These are phyloP conservation scores for Rhabdomys dilectus DNA, from an alignment of 2,113 vertebrate genomes.

Conservation along the genomic window DNA sequence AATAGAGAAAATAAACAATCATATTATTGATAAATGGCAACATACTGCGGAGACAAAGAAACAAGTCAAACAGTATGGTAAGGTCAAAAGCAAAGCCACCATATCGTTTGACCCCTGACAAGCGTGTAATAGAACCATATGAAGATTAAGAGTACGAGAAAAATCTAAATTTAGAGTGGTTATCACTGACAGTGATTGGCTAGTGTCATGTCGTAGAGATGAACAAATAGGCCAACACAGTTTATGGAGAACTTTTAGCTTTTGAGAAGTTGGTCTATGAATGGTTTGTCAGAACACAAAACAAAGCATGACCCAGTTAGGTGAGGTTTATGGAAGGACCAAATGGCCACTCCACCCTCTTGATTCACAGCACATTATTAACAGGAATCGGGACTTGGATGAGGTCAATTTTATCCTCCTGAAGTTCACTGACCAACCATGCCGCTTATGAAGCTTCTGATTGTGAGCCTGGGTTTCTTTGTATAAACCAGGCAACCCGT, in stretches of 20 bases:
- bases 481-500: conserved; percentile 52
- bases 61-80: conserved; percentile 31
- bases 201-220: neutral
- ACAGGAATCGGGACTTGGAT: conserved; percentile 38
- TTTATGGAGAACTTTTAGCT: neutral
- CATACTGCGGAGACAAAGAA: conserved; percentile 17
- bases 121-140: conserved; percentile 18
- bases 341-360: neutral
- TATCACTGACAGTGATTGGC: neutral
- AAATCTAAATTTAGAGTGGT: conserved; percentile 5
- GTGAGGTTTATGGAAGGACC: conserved; percentile 15
- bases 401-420: conserved; percentile 40
- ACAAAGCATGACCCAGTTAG: conserved; percentile 41
- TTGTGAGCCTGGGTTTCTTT: conserved; percentile 53
- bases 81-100: conserved; percentile 26
- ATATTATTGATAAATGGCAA: conserved; percentile 9
- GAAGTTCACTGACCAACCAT: conserved; percentile 14
- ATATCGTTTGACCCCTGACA: neutral
- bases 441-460: neutral
- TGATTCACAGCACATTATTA: conserved; percentile 31
- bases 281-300: neutral
- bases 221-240: neutral
- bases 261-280: neutral
- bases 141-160: neutral
- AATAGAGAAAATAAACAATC: neutral